These are phyloP conservation scores for Amblyopsis rosae DNA, from an alignment of 2,113 vertebrate genomes.

Conservation along the genomic window DNA sequence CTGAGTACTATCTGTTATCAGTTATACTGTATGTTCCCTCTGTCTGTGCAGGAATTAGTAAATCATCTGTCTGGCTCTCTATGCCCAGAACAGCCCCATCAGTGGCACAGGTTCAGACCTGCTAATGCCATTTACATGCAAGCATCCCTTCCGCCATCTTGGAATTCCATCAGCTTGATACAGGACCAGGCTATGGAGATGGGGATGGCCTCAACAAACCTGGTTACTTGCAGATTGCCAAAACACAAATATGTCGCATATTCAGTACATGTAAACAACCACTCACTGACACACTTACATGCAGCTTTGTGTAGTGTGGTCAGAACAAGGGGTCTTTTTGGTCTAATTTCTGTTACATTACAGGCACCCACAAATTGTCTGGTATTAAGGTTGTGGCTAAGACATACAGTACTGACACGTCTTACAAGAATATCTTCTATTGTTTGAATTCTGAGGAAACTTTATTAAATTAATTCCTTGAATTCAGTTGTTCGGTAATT, in stretches of 20 bases:
- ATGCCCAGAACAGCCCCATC: background rate
- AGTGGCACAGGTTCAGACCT: slow-evolving; percentile 1
- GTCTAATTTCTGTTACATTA: no score
- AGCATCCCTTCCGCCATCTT: background rate
- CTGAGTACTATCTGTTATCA: no score
- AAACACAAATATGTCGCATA: background rate
- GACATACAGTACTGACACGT: no score
- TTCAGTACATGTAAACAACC: no score
- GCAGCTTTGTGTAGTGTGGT: background rate
- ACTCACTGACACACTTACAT: background rate
- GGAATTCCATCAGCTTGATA: slow-evolving; percentile 4
- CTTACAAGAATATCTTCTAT: background rate
- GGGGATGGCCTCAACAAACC: background rate
- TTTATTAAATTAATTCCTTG: background rate
- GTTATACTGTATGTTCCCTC: no score
- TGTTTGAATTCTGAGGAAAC: background rate
- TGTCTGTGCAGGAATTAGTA: background rate
- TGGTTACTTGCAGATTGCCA: background rate
- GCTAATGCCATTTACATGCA: slow-evolving; percentile 2
- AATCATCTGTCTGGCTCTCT: background rate
- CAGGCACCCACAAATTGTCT: no score
- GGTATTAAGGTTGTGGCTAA: no score
- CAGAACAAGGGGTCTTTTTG: no score
- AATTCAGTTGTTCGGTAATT: no score
- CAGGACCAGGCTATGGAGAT: background rate